phyloP scores from a whole-genome alignment of 2,888 invertebrate species.

The Xylota sylvarum region DNA sequence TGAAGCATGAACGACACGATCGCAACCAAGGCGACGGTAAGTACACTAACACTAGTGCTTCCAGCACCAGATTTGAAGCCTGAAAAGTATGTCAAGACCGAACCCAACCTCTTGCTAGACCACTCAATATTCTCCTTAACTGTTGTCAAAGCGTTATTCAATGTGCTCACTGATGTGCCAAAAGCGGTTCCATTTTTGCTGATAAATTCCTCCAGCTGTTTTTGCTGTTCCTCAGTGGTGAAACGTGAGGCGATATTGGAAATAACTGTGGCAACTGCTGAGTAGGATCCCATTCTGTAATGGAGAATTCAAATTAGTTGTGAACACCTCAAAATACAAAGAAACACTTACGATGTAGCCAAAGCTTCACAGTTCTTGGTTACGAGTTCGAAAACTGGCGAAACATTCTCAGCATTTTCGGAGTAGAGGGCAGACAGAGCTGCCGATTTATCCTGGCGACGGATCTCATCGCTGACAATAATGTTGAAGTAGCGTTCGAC shows the following conservation, averaged over 20 bases:
- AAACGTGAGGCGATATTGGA: constrained; percentile 82
- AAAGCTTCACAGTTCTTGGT: constrained; percentile 78
- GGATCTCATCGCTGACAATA: constrained; percentile 84
- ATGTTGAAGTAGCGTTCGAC: constrained; percentile 86
- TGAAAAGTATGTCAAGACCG: constrained; percentile 80
- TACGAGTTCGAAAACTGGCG: constrained; percentile 86
- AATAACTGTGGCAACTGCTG: constrained; percentile 81
- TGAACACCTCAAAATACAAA: not conserved
- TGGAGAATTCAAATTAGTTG: not conserved
- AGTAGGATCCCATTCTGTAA: constrained; percentile 81
- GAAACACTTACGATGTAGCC: constrained; percentile 81
- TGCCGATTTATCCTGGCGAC: constrained; percentile 83
- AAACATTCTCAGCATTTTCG: constrained; percentile 86
- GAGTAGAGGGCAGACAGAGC: constrained; percentile 85
- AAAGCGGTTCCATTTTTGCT: constrained; percentile 79
- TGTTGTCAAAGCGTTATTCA: constrained; percentile 80
- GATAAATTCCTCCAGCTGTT: constrained; percentile 80
- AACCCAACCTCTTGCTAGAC: constrained; percentile 78
- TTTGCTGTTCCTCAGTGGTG: constrained; percentile 80
- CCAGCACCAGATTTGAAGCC: constrained; percentile 35
- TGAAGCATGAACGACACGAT: constrained; percentile 47
- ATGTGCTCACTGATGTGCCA: constrained; percentile 79
- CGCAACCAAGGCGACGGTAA: constrained; percentile 39
- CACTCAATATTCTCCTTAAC: constrained; percentile 82
- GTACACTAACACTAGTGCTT: constrained; percentile 17